Evolutionary conservation across 2,113 vertebrate species (phyloP).

Genomic region (Mixornis gularis): DNA sequence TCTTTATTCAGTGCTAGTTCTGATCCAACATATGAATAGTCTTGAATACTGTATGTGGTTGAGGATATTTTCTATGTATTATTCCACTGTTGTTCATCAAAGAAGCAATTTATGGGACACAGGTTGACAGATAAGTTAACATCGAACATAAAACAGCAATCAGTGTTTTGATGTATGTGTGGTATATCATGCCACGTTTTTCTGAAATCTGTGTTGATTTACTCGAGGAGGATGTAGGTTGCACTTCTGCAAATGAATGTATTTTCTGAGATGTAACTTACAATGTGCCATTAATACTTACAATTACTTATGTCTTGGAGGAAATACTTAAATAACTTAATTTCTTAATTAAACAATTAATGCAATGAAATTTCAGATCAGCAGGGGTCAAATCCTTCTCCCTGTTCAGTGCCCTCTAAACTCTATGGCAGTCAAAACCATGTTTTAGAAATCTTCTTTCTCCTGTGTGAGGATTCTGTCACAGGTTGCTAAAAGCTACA

Average conservation of each 20-base stretch:
- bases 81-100: neutral
- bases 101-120: neutral
- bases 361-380: neutral
- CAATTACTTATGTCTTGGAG: neutral
- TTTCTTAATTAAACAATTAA: neutral
- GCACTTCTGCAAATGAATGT: neutral
- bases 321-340: neutral
- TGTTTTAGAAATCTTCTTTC: neutral
- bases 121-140: neutral
- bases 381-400: neutral
- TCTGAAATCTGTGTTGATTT: neutral
- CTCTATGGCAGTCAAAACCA: neutral
- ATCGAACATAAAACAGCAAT: neutral
- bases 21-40: neutral
- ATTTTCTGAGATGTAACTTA: neutral
- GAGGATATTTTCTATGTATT: neutral
- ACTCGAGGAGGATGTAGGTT: neutral
- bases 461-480: neutral
- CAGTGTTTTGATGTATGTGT: neutral
- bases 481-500: neutral
- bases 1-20: neutral
- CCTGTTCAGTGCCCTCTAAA: neutral
- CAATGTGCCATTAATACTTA: neutral
- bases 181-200: accelerated
- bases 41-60: neutral